Evolutionary conservation across 1,140 invertebrate genomes (phyloP), one percentile per base, ranked within the genome.

Genomic region (Polyergus mexicanus): DNA sequence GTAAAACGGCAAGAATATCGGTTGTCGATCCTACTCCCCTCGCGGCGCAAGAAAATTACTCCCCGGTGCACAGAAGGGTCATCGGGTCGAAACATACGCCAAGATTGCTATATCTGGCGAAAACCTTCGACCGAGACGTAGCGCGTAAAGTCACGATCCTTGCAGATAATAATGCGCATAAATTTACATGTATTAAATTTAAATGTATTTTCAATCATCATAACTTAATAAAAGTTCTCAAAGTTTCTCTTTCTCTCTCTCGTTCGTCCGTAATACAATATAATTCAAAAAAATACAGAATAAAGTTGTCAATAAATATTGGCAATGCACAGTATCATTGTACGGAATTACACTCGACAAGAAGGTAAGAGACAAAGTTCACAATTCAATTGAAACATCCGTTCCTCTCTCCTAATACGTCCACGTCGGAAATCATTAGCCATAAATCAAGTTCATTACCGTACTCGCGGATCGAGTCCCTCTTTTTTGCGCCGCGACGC

Each of bases 401-500:
- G n/a, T 66, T 22, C 16, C 47, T 13, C 44, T 16, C 47, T 51
- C 22, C 32, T 56, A 47, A 84, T 71, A 38, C 35, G 60, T 56
- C 7, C n/a, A 54, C n/a, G 28, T 62, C 58, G 25, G 19, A 56
- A 63, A 77, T 84, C 11, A 65, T 54, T 54, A 76, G 38, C 72
- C 22, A 54, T 77, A 84, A 84, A 84, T 65, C 72, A 84, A 63
- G 10, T 56, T 77, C 22, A 77, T 84, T 84, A 76, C n/a, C 77
- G 47, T 22, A 19, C 44, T 56, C 32, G 71, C 58, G 47, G 47
- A 65, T 63, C 60, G n/a, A 51, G 13, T 32, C 47, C 47, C 47
- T 16, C 44, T 63, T 84, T 63, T 84, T 84, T 77, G 72, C 32
- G 4, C 69, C 69, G 68, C 16, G 47, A 19, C 35, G 69, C 5